Evolutionary conservation across 2,888 invertebrate genomes (phyloP), one percentile per base, ranked within the genome.

Genomic region (Drosophila hamatofila): DNA sequence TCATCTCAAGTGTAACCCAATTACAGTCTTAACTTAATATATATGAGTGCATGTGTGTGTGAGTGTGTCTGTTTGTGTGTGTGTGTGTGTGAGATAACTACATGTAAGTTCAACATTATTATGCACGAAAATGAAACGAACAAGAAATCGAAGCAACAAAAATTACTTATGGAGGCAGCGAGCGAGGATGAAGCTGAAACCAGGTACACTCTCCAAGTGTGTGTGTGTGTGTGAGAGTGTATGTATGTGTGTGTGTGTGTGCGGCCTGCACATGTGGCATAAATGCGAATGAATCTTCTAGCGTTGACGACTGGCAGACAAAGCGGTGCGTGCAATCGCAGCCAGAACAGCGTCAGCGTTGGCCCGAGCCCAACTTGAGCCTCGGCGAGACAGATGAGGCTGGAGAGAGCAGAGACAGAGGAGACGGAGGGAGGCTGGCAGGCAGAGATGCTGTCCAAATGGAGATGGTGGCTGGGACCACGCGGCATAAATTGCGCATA

Each of bases 401-500:
- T 33, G 44, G 7, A 16, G 39, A 2, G 8, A n/a, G 21, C 5
- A 23, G 23, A 11, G 25, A 5, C 18, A 18, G 37, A 3, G 1
- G 12, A 27, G 11, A 18, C 37, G 23, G 14, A 23, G 52, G 8
- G n/a, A 14, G 9, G 49, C 35, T 27, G 48, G 9, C 23, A 30
- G 30, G 4, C 37, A 12, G 41, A 25, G 51, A 35, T n/a, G 30
- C n/a, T n/a, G 56, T 41, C 41, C 33, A 35, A 33, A 18, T 18
- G 30, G 44, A 25, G 66, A 37, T 39, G 41, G 27, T 37, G 57
- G 61, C 62, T 51, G 65, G 57, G 77, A 75, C 76, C 65, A 71
- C 76, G 88, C 80, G 86, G 86, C 88, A 86, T 86, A 89, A 86
- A 89, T 84, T 86, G 90, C 81, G 86, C 90, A 90, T 90, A 91